These are phyloP conservation scores for Plutomurus gul DNA, from an alignment of 1,140 invertebrate species.

Conservation along the genomic window DNA sequence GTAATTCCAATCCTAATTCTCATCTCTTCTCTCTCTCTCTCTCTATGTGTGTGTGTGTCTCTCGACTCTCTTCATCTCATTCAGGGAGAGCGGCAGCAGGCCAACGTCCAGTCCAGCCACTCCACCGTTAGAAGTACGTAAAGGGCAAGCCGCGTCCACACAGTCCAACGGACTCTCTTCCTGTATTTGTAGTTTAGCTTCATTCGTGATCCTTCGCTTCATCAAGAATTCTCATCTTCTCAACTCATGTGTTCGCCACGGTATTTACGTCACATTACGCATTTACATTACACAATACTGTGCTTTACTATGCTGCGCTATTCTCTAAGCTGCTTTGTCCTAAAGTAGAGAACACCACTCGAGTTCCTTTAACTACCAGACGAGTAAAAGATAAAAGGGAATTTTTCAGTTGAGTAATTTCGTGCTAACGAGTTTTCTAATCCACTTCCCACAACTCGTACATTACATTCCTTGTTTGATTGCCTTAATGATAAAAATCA, in stretches of 20 bases:
- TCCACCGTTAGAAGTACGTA: background rate
- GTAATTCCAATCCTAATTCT: conserved; percentile 27
- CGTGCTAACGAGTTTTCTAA: conserved; percentile 28
- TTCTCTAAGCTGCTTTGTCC: background rate
- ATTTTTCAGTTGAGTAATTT: conserved; percentile 26
- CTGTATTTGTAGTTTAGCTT: too few relatives aligned
- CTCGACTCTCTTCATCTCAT: background rate
- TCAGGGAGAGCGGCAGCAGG: background rate
- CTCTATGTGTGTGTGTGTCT: background rate
- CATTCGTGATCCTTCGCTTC: conserved; percentile 17
- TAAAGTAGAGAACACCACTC: background rate
- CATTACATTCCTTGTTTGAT: conserved; percentile 29
- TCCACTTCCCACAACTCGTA: conserved; percentile 28
- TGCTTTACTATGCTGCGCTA: background rate
- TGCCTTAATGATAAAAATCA: conserved; percentile 30
- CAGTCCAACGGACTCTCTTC: too few relatives aligned
- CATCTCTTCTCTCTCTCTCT: conserved; percentile 18
- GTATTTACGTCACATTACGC: conserved; percentile 28
- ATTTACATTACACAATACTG: conserved; percentile 27
- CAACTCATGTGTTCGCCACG: conserved; percentile 22
- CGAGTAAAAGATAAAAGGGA: conserved; percentile 24
- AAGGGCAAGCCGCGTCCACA: too few relatives aligned
- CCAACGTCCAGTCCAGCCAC: background rate
- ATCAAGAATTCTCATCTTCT: conserved; percentile 27
- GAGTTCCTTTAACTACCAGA: conserved; percentile 6